phyloP scores from a whole-genome alignment of 2,797 vertebrate genomes.

The Rachycentron canadum region DNA sequence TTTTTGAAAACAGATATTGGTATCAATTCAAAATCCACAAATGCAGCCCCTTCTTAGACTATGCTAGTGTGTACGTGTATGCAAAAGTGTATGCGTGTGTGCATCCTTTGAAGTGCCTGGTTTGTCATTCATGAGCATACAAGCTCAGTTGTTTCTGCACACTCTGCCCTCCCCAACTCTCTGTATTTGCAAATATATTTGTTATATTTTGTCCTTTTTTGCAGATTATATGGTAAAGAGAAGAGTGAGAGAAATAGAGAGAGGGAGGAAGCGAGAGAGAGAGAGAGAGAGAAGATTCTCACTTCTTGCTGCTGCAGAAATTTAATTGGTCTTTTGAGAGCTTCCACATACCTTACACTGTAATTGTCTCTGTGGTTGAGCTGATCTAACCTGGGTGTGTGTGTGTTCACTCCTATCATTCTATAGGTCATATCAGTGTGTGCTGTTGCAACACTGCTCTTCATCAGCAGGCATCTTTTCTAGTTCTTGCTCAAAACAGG shows the following conservation, averaged over 20 bases:
- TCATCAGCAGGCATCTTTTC: constrained; percentile 60
- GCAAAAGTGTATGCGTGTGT: background rate
- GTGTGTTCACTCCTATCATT: too few relatives aligned
- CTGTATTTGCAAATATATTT: constrained; percentile 13
- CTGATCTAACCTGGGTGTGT: constrained; percentile 31
- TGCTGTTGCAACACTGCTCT: constrained; percentile 7
- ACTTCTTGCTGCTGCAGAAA: constrained; percentile 25
- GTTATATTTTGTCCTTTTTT: constrained; percentile 7
- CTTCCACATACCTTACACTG: constrained; percentile 26
- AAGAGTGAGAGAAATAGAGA: background rate
- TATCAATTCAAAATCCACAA: background rate
- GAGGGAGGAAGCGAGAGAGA: background rate
- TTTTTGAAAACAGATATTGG: background rate
- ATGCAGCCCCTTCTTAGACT: background rate
- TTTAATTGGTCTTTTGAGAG: constrained; percentile 57
- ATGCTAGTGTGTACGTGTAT: background rate
- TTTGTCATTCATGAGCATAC: constrained; percentile 28
- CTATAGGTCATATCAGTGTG: constrained; percentile 26
- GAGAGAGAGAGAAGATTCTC: background rate
- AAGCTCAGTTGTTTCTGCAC: constrained; percentile 27
- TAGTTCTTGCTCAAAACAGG: constrained; percentile 70
- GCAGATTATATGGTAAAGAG: constrained; percentile 14
- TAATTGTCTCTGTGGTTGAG: constrained; percentile 35
- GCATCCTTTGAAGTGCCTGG: constrained; percentile 36
- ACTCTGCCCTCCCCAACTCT: background rate